These are phyloP conservation scores for Siphonodentalium dalli DNA, from an alignment of 2,888 invertebrate genomes.

Conservation along the genomic window DNA sequence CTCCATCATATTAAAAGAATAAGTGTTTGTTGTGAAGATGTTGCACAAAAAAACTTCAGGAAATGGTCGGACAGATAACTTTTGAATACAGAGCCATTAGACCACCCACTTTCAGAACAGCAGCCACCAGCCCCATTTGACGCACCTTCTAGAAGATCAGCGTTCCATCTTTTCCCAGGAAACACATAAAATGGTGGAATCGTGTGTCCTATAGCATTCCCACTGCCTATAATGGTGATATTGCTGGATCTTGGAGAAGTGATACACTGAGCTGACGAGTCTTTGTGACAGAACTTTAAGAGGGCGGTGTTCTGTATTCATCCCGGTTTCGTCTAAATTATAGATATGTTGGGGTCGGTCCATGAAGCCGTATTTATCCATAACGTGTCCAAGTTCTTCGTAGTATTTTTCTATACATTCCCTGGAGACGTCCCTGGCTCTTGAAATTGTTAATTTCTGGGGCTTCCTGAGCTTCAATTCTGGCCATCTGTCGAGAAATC, in stretches of 20 bases:
- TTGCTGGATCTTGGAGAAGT: slow-evolving; percentile 18
- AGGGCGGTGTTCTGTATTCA: slow-evolving; percentile 14
- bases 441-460: slow-evolving; percentile 11
- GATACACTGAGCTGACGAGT: slow-evolving; percentile 7
- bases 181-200: slow-evolving; percentile 24
- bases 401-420: slow-evolving; percentile 7
- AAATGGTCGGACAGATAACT: not conserved
- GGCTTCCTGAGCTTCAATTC: slow-evolving; percentile 8
- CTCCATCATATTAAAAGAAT: slow-evolving; percentile 11
- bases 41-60: not conserved
- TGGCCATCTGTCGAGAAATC: slow-evolving; percentile 19
- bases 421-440: slow-evolving; percentile 4
- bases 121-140: not conserved
- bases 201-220: slow-evolving; percentile 18
- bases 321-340: slow-evolving; percentile 20
- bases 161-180: not conserved
- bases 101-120: not conserved
- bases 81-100: not conserved
- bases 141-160: not conserved
- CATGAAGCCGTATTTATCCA: slow-evolving; percentile 3
- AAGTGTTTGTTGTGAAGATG: not conserved
- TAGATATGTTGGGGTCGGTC: slow-evolving; percentile 17
- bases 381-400: not conserved
- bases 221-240: slow-evolving; percentile 18
- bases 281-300: slow-evolving; percentile 9